A percentile compares a stretch with the other conserved stretches of the same genome.
Evolutionary conservation across 2,797 vertebrate species (phyloP).

Genomic region (Siniperca scherzeri): DNA sequence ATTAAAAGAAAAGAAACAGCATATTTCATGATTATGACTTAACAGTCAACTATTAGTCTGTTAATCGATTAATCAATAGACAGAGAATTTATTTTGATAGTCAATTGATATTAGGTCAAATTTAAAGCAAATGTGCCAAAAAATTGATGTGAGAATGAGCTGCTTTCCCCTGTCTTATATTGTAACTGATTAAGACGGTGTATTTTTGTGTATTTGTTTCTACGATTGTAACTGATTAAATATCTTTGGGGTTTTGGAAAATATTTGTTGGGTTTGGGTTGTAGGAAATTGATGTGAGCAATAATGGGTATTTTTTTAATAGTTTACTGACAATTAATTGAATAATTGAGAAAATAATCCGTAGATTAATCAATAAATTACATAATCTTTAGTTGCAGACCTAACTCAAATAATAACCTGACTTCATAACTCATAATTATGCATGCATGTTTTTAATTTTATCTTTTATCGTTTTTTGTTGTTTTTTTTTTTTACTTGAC

Average conservation of each 20-base stretch:
- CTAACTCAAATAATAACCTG: neutral
- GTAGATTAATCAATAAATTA: neutral
- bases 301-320: too few species aligned
- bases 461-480: too few species aligned
- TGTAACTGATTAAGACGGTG: neutral
- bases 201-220: too few species aligned
- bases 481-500: neutral
- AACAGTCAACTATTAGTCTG: too few species aligned
- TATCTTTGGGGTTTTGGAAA: neutral
- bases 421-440: neutral
- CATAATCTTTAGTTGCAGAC: neutral
- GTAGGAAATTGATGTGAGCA: too few species aligned
- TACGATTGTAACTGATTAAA: neutral
- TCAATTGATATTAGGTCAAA: neutral
- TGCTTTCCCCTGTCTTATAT: neutral
- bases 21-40: neutral
- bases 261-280: too few species aligned
- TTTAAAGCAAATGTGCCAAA: neutral
- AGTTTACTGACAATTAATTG: too few species aligned
- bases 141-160: neutral
- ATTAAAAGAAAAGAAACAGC: neutral
- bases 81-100: neutral
- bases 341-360: neutral
- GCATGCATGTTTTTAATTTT: neutral
- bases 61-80: neutral